Evolutionary conservation across 1,140 invertebrate genomes (phyloP), one percentile per base, ranked within the genome.

Genomic region (Drosophila tsacasi): DNA sequence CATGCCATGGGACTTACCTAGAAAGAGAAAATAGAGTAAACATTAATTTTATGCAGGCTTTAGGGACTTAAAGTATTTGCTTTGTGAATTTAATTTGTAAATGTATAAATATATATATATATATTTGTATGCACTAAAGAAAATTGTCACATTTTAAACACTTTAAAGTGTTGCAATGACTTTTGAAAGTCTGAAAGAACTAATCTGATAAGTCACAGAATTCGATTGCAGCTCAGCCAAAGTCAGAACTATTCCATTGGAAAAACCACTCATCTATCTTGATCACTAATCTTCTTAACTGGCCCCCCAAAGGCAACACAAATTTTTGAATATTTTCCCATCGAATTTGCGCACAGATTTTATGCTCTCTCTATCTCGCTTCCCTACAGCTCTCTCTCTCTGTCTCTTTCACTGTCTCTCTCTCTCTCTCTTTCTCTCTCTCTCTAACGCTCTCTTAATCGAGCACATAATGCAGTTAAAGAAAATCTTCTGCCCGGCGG

Each of bases 311-410:
- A 71, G 52, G 52, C 71, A 61, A 49, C 44, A 9, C n/a, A 73
- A 73, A 57, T 57, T 74, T 74, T 74, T 74, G 59, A 74, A 74
- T 74, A 73, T 74, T 74, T 74, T 73, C 57, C 63, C 71, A 74
- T 72, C 69, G 69, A 73, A 73, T 73, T 61, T 73, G 17, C 67
- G 39, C 19, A 19, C 46, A 61, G 46, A 74, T 73, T 73, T 72
- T 58, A 23, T 60, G 19, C 63, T 23, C 30, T 27, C 46, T 25
- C 46, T 23, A 5, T 35, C 27, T 7, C 21, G 32, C 44, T 49
- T 13, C 17, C 19, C 12, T 8, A 1, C 3, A 19, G 1, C 7
- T 54, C 6, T 52, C 50, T 23, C 50, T 17, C 37, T 47, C 8
- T n/a, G n/a, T n/a, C n/a, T n/a, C n/a, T n/a, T n/a, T n/a, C n/a